Evolutionary conservation across 2,113 vertebrate genomes (phyloP), one percentile per base, ranked within the genome.

Genomic region (Podiceps cristatus): DNA sequence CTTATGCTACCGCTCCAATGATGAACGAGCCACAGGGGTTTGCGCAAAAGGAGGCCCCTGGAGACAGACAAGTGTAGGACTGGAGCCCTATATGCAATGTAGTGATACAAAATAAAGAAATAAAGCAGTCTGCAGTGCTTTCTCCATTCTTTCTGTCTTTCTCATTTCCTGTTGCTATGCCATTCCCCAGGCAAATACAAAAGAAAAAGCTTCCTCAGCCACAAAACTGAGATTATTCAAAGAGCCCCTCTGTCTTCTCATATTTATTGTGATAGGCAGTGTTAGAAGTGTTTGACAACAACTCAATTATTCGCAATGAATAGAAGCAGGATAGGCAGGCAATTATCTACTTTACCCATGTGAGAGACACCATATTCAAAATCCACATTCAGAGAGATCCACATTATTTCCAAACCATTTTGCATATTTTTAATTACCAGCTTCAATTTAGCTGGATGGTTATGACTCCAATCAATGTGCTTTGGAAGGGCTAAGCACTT

Each of bases 351-450:
- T 97, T 96, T 52, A 91, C 74, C 96, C 96, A 31, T 93, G 62
- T 91, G 93, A 96, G 86, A 97, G 89, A 96, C 93, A 94, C 89
- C 93, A 56, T 96, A 94, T 94, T 97, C 97, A 95, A 83, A 85
- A 96, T 62, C 91, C 89, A 52, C 89, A 85, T 91, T 96, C 93
- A 96, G 93, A 90, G 77, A 75, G 73, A 95, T 74, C 62, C 86
- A 82, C 83, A 86, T 95, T 33, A 97, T 96, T 96, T 96, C 91
- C 93, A 87, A 96, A 37, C 6, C 84, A 83, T 96, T 96, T 96
- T 97, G 97, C 97, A 96, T 97, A 97, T 95, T 97, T 96, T 94
- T 97, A 96, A 97, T 97, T 96, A 96, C 97, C 94, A 73, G 87
- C 95, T 90, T 93, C 96, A 83, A 11, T 93, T 88, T 95, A 94